phyloP scores from a whole-genome alignment of 2,888 invertebrate genomes.

The Lasioglossum vierecki region DNA sequence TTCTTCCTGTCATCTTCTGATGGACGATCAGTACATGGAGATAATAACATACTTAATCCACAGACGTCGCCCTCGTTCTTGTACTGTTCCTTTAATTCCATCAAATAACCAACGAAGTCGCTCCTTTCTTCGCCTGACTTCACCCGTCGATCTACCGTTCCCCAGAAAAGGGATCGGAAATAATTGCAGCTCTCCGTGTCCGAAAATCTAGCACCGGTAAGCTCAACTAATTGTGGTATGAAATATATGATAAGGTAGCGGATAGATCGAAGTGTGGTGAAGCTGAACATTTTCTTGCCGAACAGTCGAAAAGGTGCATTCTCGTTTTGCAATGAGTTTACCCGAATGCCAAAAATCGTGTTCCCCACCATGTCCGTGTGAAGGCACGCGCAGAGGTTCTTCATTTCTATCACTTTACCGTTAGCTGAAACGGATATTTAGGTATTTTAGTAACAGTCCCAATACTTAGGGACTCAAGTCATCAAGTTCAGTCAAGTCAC shows the following conservation, averaged over 20 bases:
- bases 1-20: too few species aligned
- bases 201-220: constrained; percentile 81
- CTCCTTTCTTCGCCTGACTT: constrained; percentile 80
- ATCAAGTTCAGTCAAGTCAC: too few species aligned
- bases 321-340: constrained; percentile 83
- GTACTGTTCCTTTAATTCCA: constrained; percentile 79
- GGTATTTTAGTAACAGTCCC: too few species aligned
- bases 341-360: constrained; percentile 84
- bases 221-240: constrained; percentile 81
- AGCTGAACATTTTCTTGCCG: constrained; percentile 83
- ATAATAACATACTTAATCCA: constrained; percentile 58
- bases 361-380: constrained; percentile 84
- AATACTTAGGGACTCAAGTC: too few species aligned
- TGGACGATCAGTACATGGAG: too few species aligned
- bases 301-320: constrained; percentile 83
- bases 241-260: constrained; percentile 83
- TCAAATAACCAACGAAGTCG: constrained; percentile 84
- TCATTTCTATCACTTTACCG: constrained; percentile 73
- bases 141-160: constrained; percentile 82
- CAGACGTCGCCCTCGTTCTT: constrained; percentile 46
- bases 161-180: constrained; percentile 82
- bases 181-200: constrained; percentile 79
- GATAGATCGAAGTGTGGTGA: constrained; percentile 77
- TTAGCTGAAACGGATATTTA: constrained; percentile 49
- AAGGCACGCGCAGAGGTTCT: constrained; percentile 76